Percentiles rank a stretch among this genome's conserved stretches.
phyloP scores from a whole-genome alignment of 2,797 vertebrate species.

The Myotis planiceps region DNA sequence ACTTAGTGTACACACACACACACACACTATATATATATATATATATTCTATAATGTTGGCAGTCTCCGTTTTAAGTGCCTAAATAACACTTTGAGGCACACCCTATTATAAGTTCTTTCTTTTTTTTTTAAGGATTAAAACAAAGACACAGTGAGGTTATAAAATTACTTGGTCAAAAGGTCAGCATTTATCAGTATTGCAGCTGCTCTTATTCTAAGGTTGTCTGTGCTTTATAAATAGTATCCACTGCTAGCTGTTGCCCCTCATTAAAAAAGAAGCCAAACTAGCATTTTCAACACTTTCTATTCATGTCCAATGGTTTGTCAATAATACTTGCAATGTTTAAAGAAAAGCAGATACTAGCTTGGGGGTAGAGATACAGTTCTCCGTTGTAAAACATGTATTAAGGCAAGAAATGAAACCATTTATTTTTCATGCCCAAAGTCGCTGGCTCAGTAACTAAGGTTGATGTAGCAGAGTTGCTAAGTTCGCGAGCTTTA shows the following conservation, averaged over 20 bases:
- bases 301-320: not conserved
- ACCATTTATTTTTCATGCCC: not conserved
- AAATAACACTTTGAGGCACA: not conserved
- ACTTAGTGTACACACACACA: not conserved
- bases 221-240: not conserved
- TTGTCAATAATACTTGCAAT: not conserved
- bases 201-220: not conserved
- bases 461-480: not conserved
- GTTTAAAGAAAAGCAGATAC: not conserved
- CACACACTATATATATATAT: not conserved
- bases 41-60: too few species aligned
- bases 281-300: not conserved
- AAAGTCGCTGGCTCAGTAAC: not conserved
- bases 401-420: not conserved
- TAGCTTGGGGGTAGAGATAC: not conserved
- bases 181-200: not conserved
- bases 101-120: not conserved
- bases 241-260: rapidly evolving
- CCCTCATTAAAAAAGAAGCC: not conserved
- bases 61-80: not conserved
- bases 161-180: not conserved
- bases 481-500: not conserved
- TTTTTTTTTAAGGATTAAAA: not conserved
- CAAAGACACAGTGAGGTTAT: not conserved
- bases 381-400: not conserved